Base-by-base conservation (phyloP, 2,113 vertebrate genomes). In the Vulpes lagopus region DNA sequence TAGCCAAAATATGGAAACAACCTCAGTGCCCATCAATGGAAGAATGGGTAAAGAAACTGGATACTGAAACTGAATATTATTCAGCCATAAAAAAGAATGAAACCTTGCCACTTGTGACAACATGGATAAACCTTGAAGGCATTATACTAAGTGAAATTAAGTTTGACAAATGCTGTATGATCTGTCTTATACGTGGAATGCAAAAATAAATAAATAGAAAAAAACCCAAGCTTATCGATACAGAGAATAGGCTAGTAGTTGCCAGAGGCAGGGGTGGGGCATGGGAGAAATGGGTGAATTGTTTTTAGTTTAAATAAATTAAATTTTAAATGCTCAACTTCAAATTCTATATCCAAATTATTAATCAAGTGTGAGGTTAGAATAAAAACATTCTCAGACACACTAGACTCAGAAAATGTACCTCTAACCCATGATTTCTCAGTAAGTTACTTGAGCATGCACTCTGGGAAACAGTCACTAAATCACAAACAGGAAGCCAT, bases 321-420 rank as follows among this genome's bases (percentile, higher is more conserved):
- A 64, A 3, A 7, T 55, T 53, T 79, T 38, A 80, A 79, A 91
- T 69, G 51, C 59, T 38, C 55, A 79, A 94, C 62, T 73, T 82
- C 64, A 89, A 89, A 94, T 69, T 94, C 25, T 88, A 92, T 62
- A 73, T 57, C 59, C 65, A 79, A 73, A 93, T 55, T 78, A 87
- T 43, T 69, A 83, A 90, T 65, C 76, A 82, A 94, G 14, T 55
- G 74, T 69, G 32, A 93, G 11, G 22, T 69, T 74, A 73, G 67
- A 91, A 55, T 69, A 94, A 97, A 96, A 51, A 59, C 5, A 76
- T 69, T 71, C 93, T 80, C 11, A 89, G 62, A 91, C 62, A 95
- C 19, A 22, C 1, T 43, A 25, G 65, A 67, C 65, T 76, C 71
- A 94, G 55, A 76, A 85, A 81, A 88, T 74, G 89, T 35, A 55